Evolutionary conservation across 2,888 invertebrate species (phyloP), one percentile per base, ranked within the genome.

Genomic region (Cryptocephalus moraei): DNA sequence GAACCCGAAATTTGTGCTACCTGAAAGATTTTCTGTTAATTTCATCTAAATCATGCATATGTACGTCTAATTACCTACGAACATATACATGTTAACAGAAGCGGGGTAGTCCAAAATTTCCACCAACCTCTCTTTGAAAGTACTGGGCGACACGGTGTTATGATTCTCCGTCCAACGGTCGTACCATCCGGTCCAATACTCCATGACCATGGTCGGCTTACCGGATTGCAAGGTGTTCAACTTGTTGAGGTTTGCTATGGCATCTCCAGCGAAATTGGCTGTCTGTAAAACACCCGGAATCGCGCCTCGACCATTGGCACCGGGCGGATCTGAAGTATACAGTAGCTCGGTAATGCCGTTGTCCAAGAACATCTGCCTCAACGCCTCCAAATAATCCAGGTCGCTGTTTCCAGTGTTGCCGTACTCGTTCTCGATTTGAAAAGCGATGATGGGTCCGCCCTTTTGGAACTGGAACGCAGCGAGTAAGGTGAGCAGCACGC

Each of bases 21-120:
- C 93, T 61, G 82, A 22, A 22, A 22, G 6, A 22, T 2, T 22
- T 22, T 22, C 22, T 22, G n/a, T 22, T 22, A 22, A 22, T 22
- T 2, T 22, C 3, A 22, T 6, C 22, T 22, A 22, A 22, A 22
- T 22, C 6, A 22, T 6, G 3, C 3, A 6, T 22, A 22, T 22
- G 22, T 22, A 2, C 2, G 22, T 22, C n/a, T n/a, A n/a, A n/a
- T 22, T 22, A 22, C 22, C 6, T 22, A 82, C 84, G 69, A 91
- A 91, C 86, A 94, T 89, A 65, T 93, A 95, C 59, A 93, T 79
- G 62, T 91, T 94, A 33, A 93, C 80, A 43, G 83, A 80, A 8
- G 78, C 78, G 8, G 67, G 67, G 51, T 62, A 65, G 2, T 53
- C 46, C 32, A 62, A 47, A 32, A 60, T 62, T 31, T 45, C 46